phyloP scores from a whole-genome alignment of 2,113 vertebrate species.

The Microtus montanus region DNA sequence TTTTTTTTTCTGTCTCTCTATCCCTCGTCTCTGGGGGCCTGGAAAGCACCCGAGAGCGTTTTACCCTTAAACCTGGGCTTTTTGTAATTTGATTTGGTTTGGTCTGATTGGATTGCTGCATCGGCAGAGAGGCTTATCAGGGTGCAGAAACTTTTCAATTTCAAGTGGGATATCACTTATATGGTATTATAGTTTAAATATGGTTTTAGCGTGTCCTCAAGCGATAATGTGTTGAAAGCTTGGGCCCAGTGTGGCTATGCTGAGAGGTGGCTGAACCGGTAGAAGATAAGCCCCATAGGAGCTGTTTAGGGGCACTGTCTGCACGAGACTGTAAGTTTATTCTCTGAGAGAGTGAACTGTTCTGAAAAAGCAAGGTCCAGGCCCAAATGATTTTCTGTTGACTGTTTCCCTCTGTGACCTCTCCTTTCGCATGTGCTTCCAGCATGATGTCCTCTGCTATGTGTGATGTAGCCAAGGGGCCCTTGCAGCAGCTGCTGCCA shows the following conservation, averaged over 20 bases:
- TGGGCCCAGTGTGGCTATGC: background rate
- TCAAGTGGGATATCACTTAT: background rate
- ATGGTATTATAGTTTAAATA: background rate
- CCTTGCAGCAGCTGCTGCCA: background rate
- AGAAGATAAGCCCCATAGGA: background rate
- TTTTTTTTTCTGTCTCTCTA: too few relatives aligned
- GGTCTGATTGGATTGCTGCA: too few relatives aligned
- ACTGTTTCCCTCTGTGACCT: background rate
- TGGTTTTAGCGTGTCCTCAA: background rate
- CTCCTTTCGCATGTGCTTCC: background rate
- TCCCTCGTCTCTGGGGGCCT: too few relatives aligned
- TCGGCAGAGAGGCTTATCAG: too few relatives aligned
- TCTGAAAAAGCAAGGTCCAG: background rate
- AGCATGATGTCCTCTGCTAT: background rate
- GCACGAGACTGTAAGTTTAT: background rate
- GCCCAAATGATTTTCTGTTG: background rate
- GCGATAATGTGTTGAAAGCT: background rate
- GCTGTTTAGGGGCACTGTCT: background rate
- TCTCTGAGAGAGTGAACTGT: background rate
- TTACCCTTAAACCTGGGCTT: too few relatives aligned
- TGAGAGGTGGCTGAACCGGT: background rate
- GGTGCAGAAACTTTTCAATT: too few relatives aligned
- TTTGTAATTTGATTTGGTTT: too few relatives aligned
- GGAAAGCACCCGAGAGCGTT: too few relatives aligned
- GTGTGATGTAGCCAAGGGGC: background rate